Base-by-base conservation (phyloP, 2,797 vertebrate species). In the Notamacropus eugenii region DNA sequence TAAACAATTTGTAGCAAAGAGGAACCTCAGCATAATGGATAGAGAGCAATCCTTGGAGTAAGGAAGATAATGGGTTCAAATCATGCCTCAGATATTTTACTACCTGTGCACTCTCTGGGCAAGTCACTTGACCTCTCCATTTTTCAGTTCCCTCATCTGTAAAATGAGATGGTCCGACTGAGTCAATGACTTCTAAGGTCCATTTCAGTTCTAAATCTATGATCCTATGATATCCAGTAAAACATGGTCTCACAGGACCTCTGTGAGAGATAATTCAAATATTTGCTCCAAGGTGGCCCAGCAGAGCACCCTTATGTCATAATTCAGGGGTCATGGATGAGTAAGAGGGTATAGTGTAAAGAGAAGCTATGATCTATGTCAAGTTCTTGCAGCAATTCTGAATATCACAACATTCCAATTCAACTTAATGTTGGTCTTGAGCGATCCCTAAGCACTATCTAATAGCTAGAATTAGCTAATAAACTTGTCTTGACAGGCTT, bases 331-430 rank as follows among this genome's bases (percentile, higher is more conserved):
- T 56, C 87, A 59, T 27, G 94, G 56, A 87, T 59, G 5, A 92
- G 31, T 90, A 57, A 57, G n/a, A 59, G n/a, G 54, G 90, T 55
- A 91, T 14, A 11, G 5, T 55, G 67, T 55, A 31, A 29, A 52
- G 54, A 93, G 24, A 28, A 93, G n/a, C 59, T 54, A 82, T 82
- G 9, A 74, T 27, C 8, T 92, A 90, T 91, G 54, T 55, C 46
- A 91, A 55, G 27, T 82, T 82, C n/a, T 82, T 24, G 4, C 16
- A 90, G 90, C 50, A 62, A 57, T 58, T 93, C 93, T 91, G 93
- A 96, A 94, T 94, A 87, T 90, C 58, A 90, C 92, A 93, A 52
- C 94, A 93, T n/a, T 19, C 14, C 55, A 93, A 87, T 27, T 54
- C 56, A 95, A 94, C 8, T 58, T 54, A 29, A 5, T 40, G 59